These are phyloP conservation scores for Triplophysa bombifrons DNA, from an alignment of 2,797 vertebrate species.

Conservation along the genomic window DNA sequence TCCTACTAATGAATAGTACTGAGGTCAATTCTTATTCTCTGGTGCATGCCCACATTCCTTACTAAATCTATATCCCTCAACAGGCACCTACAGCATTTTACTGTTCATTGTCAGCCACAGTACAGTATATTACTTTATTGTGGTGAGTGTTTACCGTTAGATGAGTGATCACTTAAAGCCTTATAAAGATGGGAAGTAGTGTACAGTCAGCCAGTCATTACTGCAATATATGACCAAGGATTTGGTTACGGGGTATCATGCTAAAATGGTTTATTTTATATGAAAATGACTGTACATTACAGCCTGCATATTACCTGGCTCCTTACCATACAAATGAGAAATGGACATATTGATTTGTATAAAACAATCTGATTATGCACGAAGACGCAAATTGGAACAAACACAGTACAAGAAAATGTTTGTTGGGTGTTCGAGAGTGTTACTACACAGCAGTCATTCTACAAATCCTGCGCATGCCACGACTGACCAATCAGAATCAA, in stretches of 20 bases:
- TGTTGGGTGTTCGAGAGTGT: not conserved
- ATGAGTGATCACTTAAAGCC: not conserved
- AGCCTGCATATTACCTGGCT: not conserved
- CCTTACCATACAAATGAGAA: not conserved
- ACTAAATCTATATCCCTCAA: not conserved
- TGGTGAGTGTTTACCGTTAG: not conserved
- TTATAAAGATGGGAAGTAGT: not conserved
- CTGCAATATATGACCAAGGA: not conserved
- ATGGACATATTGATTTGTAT: not conserved
- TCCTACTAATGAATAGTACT: conserved; percentile 19
- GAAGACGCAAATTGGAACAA: not conserved
- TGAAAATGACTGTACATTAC: not conserved
- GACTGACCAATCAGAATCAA: not conserved
- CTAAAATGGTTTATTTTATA: not conserved
- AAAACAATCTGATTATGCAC: not conserved
- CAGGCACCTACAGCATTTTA: not conserved
- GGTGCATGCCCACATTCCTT: not conserved
- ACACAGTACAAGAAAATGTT: not conserved
- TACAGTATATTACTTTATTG: not conserved
- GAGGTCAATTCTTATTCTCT: conserved; percentile 28
- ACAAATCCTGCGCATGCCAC: not conserved
- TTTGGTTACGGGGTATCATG: not conserved
- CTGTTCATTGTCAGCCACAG: not conserved
- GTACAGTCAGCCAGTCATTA: not conserved
- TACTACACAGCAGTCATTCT: not conserved